Conservation (phyloP, 2,113 vertebrate species). For the Zosterops hypoxanthus region DNA sequence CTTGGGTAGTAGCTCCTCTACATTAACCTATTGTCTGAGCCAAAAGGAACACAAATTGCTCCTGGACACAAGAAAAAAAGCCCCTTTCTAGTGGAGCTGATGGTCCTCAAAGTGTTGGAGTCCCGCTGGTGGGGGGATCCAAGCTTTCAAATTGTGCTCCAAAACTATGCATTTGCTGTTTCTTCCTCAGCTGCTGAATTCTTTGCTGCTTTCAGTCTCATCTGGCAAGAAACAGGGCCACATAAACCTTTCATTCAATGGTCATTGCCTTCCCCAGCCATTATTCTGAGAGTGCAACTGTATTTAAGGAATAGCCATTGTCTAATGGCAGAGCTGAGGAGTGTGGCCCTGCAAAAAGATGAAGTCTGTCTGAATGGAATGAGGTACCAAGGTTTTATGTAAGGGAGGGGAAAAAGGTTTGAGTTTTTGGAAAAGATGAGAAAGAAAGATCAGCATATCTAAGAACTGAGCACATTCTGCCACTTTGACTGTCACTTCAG, state of each 20-base stretch:
- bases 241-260: fast-evolving
- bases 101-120: background rate
- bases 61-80: background rate
- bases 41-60: background rate
- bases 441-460: background rate
- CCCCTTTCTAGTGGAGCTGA: background rate
- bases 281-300: background rate
- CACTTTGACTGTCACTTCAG: background rate
- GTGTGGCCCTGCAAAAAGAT: background rate
- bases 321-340: background rate
- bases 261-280: background rate
- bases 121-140: background rate
- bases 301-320: background rate
- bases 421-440: background rate
- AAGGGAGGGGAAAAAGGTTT: background rate
- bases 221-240: background rate
- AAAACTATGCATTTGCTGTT: background rate
- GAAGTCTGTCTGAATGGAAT: background rate
- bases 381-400: background rate
- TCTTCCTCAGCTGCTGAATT: background rate
- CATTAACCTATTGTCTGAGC: background rate
- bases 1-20: background rate
- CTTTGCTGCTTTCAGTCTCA: background rate
- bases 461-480: background rate
- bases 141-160: background rate